These are phyloP conservation scores for Anas bahamensis DNA, from an alignment of 2,797 vertebrate species.

Conservation along the genomic window DNA sequence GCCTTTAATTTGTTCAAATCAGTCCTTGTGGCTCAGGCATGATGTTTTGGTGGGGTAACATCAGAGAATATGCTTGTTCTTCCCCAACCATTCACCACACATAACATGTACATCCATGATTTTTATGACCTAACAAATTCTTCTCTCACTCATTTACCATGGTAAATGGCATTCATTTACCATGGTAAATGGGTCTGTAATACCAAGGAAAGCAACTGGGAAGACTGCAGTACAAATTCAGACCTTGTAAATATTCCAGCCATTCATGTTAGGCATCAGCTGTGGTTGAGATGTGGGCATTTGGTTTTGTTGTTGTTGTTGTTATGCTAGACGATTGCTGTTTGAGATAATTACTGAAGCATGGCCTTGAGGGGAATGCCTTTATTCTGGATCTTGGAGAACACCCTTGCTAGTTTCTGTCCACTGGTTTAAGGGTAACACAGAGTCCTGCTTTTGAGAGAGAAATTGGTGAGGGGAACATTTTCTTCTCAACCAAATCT, in stretches of 20 bases:
- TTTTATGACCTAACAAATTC: conserved; percentile 28
- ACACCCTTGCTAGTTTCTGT: not conserved
- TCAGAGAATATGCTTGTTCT: not conserved
- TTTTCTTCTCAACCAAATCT: not conserved
- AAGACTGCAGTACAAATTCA: not conserved
- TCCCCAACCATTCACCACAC: not conserved
- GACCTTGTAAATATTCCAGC: conserved; percentile 19
- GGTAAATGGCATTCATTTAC: not conserved
- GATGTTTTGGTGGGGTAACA: not conserved
- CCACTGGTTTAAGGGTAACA: not conserved
- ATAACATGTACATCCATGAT: not conserved
- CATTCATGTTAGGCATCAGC: not conserved
- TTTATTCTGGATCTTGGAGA: not conserved
- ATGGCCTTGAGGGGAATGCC: not conserved
- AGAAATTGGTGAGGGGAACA: not conserved
- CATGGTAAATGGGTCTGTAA: not conserved
- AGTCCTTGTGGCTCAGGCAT: not conserved
- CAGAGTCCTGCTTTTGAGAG: not conserved
- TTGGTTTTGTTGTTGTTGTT: not conserved
- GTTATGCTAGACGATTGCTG: not conserved
- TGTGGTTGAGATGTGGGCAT: not conserved
- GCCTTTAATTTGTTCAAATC: conserved; percentile 3
- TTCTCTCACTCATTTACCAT: not conserved
- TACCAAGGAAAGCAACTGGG: conserved; percentile 1
- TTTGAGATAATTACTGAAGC: not conserved